A percentile compares a stretch with the other conserved stretches of the same genome.
Conservation (phyloP, 2,113 vertebrate species). For the Brachyistius frenatus region DNA sequence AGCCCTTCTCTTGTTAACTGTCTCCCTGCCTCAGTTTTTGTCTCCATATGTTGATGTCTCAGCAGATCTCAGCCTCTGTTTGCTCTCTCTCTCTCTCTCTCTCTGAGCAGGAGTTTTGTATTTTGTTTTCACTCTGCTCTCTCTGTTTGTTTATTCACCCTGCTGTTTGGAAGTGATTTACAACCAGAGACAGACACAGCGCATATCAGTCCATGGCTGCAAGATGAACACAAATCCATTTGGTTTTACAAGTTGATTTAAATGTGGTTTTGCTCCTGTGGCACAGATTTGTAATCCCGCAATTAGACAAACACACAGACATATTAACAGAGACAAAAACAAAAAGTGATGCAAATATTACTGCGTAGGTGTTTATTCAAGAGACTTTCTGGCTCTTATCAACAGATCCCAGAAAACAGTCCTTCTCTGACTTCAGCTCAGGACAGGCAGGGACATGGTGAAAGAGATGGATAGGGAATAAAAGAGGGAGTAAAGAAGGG, state of each 20-base stretch:
- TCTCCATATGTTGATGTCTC: conserved; percentile 64
- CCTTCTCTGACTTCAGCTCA: conserved; percentile 63
- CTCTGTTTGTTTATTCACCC: conserved; percentile 42
- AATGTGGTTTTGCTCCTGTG: neutral
- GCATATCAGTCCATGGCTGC: conserved; percentile 19
- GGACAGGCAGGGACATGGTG: conserved; percentile 48
- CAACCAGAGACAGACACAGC: conserved; percentile 28
- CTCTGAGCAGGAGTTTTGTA: conserved; percentile 30
- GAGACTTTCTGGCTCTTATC: conserved; percentile 60
- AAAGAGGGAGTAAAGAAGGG: conserved; percentile 66
- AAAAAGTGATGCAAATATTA: conserved; percentile 30
- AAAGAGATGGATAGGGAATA: conserved; percentile 70
- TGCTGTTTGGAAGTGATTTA: conserved; percentile 61
- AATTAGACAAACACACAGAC: conserved; percentile 21
- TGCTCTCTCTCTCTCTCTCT: neutral
- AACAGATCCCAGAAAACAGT: conserved; percentile 43
- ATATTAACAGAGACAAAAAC: conserved; percentile 2
- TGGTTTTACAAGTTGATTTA: conserved; percentile 4
- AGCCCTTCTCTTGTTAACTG: conserved; percentile 7
- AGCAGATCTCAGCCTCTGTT: conserved; percentile 36
- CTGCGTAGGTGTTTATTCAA: conserved; percentile 39
- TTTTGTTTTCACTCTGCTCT: conserved; percentile 44
- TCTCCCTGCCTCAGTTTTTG: conserved; percentile 51
- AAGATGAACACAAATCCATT: conserved; percentile 27
- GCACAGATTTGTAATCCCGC: conserved; percentile 33